Evolutionary conservation across 2,797 vertebrate genomes (phyloP).

Genomic region (Cossypha caffra): DNA sequence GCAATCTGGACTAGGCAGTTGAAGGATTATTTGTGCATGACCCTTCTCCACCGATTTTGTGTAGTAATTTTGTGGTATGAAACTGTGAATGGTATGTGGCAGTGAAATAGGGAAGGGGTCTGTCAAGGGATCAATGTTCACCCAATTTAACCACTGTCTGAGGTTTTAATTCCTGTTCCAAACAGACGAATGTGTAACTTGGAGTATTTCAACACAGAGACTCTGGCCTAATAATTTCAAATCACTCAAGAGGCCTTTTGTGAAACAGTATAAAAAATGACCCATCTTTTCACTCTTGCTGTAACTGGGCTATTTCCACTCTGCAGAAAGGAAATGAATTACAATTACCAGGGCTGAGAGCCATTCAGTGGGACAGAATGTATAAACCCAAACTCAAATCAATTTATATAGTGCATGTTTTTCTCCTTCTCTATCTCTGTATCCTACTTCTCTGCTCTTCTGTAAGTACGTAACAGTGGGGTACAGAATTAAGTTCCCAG

Average conservation of each 20-base stretch:
- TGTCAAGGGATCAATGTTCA: not conserved
- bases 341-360: not conserved
- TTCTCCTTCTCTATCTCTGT: not conserved
- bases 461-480: fast-evolving
- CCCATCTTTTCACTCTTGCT: not conserved
- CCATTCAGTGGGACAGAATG: not conserved
- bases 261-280: not conserved
- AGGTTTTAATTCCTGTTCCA: conserved; percentile 11
- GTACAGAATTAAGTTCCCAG: not conserved
- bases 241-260: not conserved
- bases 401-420: not conserved
- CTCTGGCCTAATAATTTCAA: conserved; percentile 30
- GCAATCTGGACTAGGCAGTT: not conserved
- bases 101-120: not conserved
- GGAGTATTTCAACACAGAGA: not conserved
- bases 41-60: not conserved
- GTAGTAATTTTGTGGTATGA: not conserved
- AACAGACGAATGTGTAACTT: not conserved
- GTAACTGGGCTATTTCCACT: not conserved
- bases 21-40: not conserved
- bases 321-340: conserved; percentile 4
- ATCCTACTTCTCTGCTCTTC: not conserved
- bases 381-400: not conserved
- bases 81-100: not conserved
- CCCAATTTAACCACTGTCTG: not conserved